Evolutionary conservation across 2,888 invertebrate genomes (phyloP).

Genomic region (Eupithecia subfuscata): DNA sequence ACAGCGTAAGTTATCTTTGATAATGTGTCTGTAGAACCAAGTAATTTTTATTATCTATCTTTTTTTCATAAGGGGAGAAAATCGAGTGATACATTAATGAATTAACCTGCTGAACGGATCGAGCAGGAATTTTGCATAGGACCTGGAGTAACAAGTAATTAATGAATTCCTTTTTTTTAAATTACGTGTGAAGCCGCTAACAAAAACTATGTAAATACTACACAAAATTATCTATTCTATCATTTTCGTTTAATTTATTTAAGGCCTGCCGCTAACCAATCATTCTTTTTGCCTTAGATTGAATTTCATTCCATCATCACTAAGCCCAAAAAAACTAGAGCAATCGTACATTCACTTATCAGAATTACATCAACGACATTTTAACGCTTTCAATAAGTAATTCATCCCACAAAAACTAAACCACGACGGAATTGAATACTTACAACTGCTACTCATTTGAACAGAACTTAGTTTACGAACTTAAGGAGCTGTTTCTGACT

Average conservation of each 20-base stretch:
- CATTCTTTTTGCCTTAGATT: neutral
- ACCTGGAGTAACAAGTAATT: too few species aligned
- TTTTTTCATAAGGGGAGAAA: too few species aligned
- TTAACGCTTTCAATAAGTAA: slow-evolving; percentile 58
- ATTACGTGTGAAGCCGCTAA: neutral
- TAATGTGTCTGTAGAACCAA: too few species aligned
- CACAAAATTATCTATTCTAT: neutral
- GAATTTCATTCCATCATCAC: neutral
- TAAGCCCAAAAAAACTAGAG: slow-evolving; percentile 6
- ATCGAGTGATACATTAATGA: too few species aligned
- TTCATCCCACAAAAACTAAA: slow-evolving; percentile 54
- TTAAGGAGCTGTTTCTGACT: slow-evolving; percentile 47
- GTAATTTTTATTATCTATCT: too few species aligned
- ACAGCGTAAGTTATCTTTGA: too few species aligned
- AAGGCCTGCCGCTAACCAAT: neutral
- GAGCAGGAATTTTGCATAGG: too few species aligned
- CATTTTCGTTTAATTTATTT: neutral
- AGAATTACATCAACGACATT: slow-evolving; percentile 43
- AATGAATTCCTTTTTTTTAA: too few species aligned
- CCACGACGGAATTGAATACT: slow-evolving; percentile 57
- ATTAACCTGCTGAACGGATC: too few species aligned
- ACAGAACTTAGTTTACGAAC: slow-evolving; percentile 41
- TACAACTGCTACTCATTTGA: slow-evolving; percentile 59
- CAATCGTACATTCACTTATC: slow-evolving; percentile 22
- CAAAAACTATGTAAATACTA: neutral